These are phyloP conservation scores for Agrilus biguttatus DNA, from an alignment of 2,888 invertebrate species.

Conservation along the genomic window DNA sequence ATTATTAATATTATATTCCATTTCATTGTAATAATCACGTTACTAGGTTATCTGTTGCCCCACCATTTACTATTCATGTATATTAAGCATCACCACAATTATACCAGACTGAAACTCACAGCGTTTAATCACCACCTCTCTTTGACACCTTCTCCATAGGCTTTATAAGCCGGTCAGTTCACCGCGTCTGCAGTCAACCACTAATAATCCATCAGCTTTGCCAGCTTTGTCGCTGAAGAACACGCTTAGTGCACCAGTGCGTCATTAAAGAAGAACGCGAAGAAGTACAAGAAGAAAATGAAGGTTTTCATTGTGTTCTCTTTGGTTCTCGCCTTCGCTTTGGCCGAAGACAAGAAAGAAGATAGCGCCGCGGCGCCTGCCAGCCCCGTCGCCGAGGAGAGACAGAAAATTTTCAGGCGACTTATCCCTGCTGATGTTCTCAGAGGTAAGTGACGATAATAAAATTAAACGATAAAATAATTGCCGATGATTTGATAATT, in stretches of 20 bases:
- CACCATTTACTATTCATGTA: too few species aligned
- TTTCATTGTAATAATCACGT: too few species aligned
- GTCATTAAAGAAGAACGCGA: background rate
- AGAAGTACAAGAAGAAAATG: conserved; percentile 28
- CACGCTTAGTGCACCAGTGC: too few species aligned
- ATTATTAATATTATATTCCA: too few species aligned
- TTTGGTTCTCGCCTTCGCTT: conserved; percentile 34
- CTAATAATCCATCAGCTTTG: background rate
- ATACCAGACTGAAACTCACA: too few species aligned
- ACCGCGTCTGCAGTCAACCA: conserved; percentile 3
- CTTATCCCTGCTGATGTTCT: conserved; percentile 81
- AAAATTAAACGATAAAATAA: too few species aligned
- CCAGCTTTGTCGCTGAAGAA: background rate
- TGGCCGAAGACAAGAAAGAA: conserved; percentile 35
- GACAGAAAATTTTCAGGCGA: conserved; percentile 61
- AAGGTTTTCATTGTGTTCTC: conserved; percentile 37
- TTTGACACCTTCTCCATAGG: background rate
- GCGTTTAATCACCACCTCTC: background rate
- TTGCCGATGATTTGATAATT: too few species aligned
- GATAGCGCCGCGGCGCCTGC: conserved; percentile 32
- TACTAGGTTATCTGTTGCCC: too few species aligned
- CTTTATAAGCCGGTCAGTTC: background rate
- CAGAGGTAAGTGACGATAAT: conserved; percentile 51
- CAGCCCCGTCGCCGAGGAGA: conserved; percentile 20
- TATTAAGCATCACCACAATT: too few species aligned